These are phyloP conservation scores for Cuniculus paca DNA, from an alignment of 2,797 vertebrate genomes.

Conservation along the genomic window DNA sequence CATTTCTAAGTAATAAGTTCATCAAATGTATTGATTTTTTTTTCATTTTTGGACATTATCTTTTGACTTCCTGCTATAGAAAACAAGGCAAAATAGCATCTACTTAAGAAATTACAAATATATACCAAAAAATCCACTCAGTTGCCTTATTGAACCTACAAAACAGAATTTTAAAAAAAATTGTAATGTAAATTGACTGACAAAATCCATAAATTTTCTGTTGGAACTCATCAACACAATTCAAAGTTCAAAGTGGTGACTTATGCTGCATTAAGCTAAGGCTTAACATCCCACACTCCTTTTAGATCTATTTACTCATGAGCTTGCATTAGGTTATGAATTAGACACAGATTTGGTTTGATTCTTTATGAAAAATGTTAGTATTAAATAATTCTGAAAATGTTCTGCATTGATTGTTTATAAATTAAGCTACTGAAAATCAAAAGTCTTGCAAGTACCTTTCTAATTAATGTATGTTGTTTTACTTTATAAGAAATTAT, in stretches of 20 bases:
- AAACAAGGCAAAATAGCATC: slow-evolving; percentile 43
- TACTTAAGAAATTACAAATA: slow-evolving; percentile 64
- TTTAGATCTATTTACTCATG: slow-evolving; percentile 61
- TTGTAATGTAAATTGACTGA: slow-evolving; percentile 72
- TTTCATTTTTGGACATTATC: slow-evolving; percentile 51
- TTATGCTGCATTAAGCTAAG: slow-evolving; percentile 35
- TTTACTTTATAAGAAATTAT: slow-evolving; percentile 69
- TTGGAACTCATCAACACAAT: slow-evolving; percentile 80
- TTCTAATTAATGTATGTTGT: slow-evolving; percentile 66
- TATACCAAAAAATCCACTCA: slow-evolving; percentile 49
- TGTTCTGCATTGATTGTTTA: slow-evolving; percentile 37
- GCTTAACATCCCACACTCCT: slow-evolving; percentile 60
- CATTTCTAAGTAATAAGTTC: slow-evolving; percentile 27
- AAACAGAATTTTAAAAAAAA: slow-evolving; percentile 53
- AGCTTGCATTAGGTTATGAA: slow-evolving; percentile 57
- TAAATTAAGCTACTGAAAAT: slow-evolving; percentile 69
- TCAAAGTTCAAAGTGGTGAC: slow-evolving; percentile 78
- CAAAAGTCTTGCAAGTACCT: slow-evolving; percentile 55
- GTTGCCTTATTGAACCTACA: slow-evolving; percentile 25
- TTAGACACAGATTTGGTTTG: slow-evolving; percentile 54
- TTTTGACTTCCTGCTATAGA: slow-evolving; percentile 24
- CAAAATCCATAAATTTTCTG: slow-evolving; percentile 73
- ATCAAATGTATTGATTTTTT: slow-evolving; percentile 11
- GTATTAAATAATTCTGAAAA: slow-evolving; percentile 70
- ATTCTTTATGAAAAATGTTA: slow-evolving; percentile 68